phyloP scores from a whole-genome alignment of 1,140 invertebrate species.

The Meloidogyne exigua region DNA sequence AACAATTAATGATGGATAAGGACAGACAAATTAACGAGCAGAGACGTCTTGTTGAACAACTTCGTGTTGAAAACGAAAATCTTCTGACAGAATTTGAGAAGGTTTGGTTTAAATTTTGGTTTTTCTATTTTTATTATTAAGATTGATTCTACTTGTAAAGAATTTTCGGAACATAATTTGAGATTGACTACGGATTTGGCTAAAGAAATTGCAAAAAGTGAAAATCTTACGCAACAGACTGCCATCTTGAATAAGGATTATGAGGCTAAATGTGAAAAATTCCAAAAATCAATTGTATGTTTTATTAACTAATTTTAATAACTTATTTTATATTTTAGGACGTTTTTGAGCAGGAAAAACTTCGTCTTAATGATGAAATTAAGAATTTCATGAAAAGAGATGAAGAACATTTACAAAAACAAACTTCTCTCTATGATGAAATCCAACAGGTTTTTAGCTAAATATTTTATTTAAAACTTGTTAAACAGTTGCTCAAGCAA shows the following conservation, averaged over 20 bases:
- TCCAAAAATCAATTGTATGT: constrained; percentile 20
- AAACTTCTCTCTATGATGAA: constrained; percentile 28
- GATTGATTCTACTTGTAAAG: background rate
- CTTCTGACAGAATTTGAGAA: constrained; percentile 16
- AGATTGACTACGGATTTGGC: constrained; percentile 13
- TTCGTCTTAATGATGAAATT: constrained; percentile 30
- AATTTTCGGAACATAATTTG: constrained; percentile 20
- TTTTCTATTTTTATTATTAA: constrained; percentile 14
- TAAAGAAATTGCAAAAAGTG: constrained; percentile 6
- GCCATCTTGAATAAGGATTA: background rate
- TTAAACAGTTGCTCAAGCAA: constrained; percentile 9
- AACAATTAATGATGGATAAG: constrained; percentile 8
- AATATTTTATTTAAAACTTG: background rate
- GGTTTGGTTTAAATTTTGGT: background rate
- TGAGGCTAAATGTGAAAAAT: constrained; percentile 15
- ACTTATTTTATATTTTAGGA: constrained; percentile 4
- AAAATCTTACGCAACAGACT: constrained; percentile 25
- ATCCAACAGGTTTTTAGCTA: constrained; percentile 29
- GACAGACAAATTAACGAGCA: constrained; percentile 20
- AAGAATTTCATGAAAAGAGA: constrained; percentile 25
- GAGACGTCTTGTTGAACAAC: constrained; percentile 17
- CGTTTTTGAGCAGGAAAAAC: constrained; percentile 33
- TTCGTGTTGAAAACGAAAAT: constrained; percentile 13
- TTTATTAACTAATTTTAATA: background rate
- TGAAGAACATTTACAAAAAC: constrained; percentile 29